Evolutionary conservation across 2,888 invertebrate species (phyloP), one percentile per base, ranked within the genome.

Genomic region (Tribolium freemani): DNA sequence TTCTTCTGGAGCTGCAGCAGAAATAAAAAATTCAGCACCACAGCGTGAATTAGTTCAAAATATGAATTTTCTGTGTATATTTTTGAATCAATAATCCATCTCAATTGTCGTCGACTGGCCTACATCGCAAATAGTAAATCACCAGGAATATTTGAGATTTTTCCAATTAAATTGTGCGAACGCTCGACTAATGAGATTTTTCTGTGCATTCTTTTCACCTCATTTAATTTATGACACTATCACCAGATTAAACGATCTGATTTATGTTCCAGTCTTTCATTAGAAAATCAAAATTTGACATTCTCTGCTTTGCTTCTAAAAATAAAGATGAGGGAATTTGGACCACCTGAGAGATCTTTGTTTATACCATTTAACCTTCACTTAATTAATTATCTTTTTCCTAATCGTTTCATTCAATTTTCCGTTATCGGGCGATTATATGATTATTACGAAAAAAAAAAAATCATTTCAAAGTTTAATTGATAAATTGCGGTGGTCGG

Each of bases 401-500:
- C 44, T 20, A 44, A 58, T 58, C 58, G 13, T 16, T 58, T 58
- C 45, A 58, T 58, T 58, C 58, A 58, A 58, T 58, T 58, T 11
- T 10, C 5, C 5, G 3, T 56, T 38, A 56, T 56, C 56, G 10
- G 50, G 26, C 10, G 4, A 13, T 9, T 4, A 9, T 21, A n/a
- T n/a, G n/a, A n/a, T n/a, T n/a, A n/a, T n/a, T n/a, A n/a, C n/a
- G n/a, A n/a, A n/a, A n/a, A 0, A 56, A 30, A 38, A 38, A 31
- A 54, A n/a, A 38, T 38, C 38, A 9, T 38, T 38, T 38, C 9
- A 38, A 38, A 38, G 9, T 38, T 3, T 38, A 38, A 9, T 38
- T 38, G 38, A 38, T 38, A 38, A 38, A n/a, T 38, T 38, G n/a
- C 38, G 3, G 38, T 26, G 5, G 26, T 26, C 5, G 8, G 8